Evolutionary conservation across 1,140 invertebrate species (phyloP).

Genomic region (Lerema accius): DNA sequence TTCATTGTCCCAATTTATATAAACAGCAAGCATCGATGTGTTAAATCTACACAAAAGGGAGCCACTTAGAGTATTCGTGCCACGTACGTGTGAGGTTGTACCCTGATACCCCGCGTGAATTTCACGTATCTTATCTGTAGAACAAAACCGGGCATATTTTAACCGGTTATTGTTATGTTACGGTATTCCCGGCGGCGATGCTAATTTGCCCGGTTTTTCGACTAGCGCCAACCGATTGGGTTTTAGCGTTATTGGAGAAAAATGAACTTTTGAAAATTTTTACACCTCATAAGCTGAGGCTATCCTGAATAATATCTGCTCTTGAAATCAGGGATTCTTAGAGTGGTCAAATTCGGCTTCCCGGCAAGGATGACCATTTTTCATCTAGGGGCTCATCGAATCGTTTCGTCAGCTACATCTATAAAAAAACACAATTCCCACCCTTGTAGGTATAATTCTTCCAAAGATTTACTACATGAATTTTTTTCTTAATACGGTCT

Average conservation of each 20-base stretch:
- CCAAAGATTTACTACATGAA: no score
- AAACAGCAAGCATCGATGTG: constrained; percentile 13
- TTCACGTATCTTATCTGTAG: constrained; percentile 14
- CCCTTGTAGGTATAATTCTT: no score
- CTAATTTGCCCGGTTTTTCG: background rate
- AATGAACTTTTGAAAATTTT: no score
- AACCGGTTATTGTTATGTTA: constrained; percentile 8
- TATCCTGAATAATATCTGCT: no score
- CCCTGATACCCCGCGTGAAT: constrained; percentile 2
- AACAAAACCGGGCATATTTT: constrained; percentile 15
- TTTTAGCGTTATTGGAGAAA: background rate
- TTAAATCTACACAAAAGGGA: constrained; percentile 12
- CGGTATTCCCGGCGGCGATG: background rate
- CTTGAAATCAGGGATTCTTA: no score
- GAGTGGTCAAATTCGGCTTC: no score
- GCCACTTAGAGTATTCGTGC: background rate
- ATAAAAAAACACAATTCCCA: no score
- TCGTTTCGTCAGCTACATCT: no score
- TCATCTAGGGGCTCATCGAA: no score
- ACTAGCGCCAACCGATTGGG: background rate
- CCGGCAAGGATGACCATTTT: no score
- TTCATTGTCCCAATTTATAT: constrained; percentile 5
- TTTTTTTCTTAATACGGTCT: no score
- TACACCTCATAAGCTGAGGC: no score
- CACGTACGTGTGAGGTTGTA: constrained; percentile 10